A percentile compares a stretch with the other conserved stretches of the same genome.
Conservation (phyloP, 2,888 invertebrate species). For the Terebella lapidaria region DNA sequence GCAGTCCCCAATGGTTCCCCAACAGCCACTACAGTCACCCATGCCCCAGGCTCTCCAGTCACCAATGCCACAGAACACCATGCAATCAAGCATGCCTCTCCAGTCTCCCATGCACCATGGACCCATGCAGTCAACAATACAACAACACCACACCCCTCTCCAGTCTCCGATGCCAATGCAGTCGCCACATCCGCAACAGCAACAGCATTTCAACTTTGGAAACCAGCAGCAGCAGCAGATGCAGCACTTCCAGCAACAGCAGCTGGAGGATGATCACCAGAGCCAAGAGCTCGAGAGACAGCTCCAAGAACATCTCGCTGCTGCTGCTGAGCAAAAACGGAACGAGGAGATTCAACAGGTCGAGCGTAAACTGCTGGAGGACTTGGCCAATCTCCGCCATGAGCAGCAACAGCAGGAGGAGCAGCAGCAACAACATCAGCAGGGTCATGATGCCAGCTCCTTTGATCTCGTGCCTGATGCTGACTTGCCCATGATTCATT, state of each 20-base stretch:
- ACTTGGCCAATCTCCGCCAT: neutral
- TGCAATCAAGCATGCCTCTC: too few species aligned
- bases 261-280: conserved; percentile 9
- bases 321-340: neutral
- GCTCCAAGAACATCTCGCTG: neutral
- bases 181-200: conserved; percentile 1
- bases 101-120: too few species aligned
- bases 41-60: neutral
- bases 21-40: neutral
- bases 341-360: neutral
- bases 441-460: neutral
- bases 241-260: conserved; percentile 10
- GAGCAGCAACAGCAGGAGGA: conserved; percentile 4
- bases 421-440: conserved; percentile 9
- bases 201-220: conserved; percentile 1
- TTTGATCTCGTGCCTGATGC: neutral
- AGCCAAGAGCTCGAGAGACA: neutral
- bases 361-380: conserved; percentile 6
- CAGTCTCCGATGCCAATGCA: neutral
- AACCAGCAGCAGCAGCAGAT: conserved; percentile 8
- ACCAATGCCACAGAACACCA: neutral
- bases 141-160: neutral
- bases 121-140: neutral
- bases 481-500: neutral
- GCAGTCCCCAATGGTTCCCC: neutral